phyloP scores from a whole-genome alignment of 2,888 invertebrate species.

The Pollenia labialis region DNA sequence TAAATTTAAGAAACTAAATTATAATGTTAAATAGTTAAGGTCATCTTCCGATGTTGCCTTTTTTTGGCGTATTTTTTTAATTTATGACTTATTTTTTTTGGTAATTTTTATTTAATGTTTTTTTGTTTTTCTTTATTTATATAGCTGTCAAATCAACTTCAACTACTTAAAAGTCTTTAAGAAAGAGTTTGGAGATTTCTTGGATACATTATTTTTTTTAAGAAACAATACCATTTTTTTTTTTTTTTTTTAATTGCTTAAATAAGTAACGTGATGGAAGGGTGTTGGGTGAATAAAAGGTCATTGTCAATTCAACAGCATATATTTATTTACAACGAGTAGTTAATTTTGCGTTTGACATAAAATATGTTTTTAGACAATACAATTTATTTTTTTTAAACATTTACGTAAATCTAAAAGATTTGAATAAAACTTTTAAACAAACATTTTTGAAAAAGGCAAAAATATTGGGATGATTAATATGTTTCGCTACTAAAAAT shows the following conservation, averaged over 20 bases:
- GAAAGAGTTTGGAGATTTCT: background rate
- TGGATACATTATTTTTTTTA: too few relatives aligned
- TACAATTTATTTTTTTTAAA: too few relatives aligned
- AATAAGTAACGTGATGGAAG: background rate
- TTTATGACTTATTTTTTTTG: slow-evolving; percentile 2
- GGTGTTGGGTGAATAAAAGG: background rate
- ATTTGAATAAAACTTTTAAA: too few relatives aligned
- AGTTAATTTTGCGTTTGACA: background rate
- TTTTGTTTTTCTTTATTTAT: background rate
- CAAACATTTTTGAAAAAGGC: too few relatives aligned
- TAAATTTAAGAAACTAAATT: too few relatives aligned
- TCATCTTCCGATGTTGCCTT: slow-evolving; percentile 2
- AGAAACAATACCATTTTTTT: too few relatives aligned
- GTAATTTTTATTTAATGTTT: slow-evolving; percentile 1
- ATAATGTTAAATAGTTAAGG: slow-evolving; percentile 11
- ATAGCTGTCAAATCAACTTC: background rate
- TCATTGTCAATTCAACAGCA: background rate
- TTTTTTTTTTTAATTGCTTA: background rate
- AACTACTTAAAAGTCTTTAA: background rate
- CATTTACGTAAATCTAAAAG: too few relatives aligned
- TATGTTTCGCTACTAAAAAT: too few relatives aligned
- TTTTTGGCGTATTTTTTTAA: slow-evolving; percentile 4
- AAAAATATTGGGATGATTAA: too few relatives aligned
- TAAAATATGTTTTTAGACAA: background rate
- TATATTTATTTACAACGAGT: background rate